Evolutionary conservation across 2,797 vertebrate species (phyloP), one percentile per base, ranked within the genome.

Genomic region (Tinamus major): DNA sequence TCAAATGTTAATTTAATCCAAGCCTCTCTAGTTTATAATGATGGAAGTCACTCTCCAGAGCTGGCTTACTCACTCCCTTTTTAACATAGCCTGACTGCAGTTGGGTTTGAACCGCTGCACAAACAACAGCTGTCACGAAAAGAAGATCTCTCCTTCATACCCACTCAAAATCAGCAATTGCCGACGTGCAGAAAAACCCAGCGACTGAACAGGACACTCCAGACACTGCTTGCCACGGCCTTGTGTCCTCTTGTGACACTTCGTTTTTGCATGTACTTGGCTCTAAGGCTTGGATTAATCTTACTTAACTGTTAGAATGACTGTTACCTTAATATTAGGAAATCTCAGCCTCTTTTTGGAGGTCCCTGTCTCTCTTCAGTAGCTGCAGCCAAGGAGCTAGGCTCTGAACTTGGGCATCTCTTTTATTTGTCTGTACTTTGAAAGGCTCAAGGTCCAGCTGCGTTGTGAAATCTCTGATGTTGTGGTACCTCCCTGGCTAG

Each of bases 1-100:
- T 87, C 94, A 93, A 83, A 85, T 75, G 85, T 59, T 81, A 87
- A 81, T 65, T 59, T 81, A 87, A 81, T 63, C 76, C 29, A 53
- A 81, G 74, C 61, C 87, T 96, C 56, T 61, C 15, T 14, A 14
- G 42, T 80, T 78, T 67, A 4, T 26, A 31, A 27, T 42, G 82
- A n/a, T 68, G 77, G 85, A 69, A 92, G 74, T 70, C 42, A 3
- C 67, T 51, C 85, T 78, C 58, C 6, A 61, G 63, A 76, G n/a
- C 63, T 14, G 39, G 15, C 23, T 92, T 71, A 55, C 76, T 80
- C 87, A 67, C 37, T 55, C 65, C 2, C 0, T 5, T 37, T 87
- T 72, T 20, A 67, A 42, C 49, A 44, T 41, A 44, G 64, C 87
- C 89, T 49, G 89, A 19, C 39, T 76, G 46, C 53, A 72, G 62